Conservation (phyloP, 2,797 vertebrate genomes). For the Sebastes itinus region DNA sequence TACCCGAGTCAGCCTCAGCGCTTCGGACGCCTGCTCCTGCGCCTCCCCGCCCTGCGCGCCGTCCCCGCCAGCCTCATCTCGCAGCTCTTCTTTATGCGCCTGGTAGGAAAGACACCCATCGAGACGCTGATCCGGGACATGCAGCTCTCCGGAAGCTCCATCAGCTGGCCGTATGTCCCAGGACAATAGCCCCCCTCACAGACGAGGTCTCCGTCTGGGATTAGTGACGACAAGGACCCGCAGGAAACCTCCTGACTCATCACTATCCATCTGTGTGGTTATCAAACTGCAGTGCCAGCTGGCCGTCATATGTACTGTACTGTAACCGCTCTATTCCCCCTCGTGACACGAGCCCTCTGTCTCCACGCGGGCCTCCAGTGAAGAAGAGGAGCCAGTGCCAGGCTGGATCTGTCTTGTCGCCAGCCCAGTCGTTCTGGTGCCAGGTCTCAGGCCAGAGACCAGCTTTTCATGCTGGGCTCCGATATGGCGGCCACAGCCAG, state of each 20-base stretch:
- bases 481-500: slow-evolving; percentile 57
- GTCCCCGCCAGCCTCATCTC: slow-evolving; percentile 94
- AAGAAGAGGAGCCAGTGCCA: slow-evolving; percentile 44
- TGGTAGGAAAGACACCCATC: slow-evolving; percentile 95
- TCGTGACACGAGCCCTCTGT: slow-evolving; percentile 50
- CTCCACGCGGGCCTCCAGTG: slow-evolving; percentile 37
- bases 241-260: slow-evolving; percentile 75
- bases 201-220: slow-evolving; percentile 64
- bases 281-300: slow-evolving; percentile 63
- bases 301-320: slow-evolving; percentile 62
- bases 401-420: slow-evolving; percentile 44
- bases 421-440: slow-evolving; percentile 52
- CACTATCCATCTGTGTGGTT: slow-evolving; percentile 72
- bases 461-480: slow-evolving; percentile 58
- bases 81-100: slow-evolving; percentile 96
- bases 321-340: slow-evolving; percentile 53
- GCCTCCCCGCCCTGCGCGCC: slow-evolving; percentile 90
- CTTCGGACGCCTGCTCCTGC: slow-evolving; percentile 90
- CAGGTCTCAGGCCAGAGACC: slow-evolving; percentile 58
- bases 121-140: slow-evolving; percentile 97
- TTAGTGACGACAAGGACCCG: slow-evolving; percentile 64
- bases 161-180: slow-evolving; percentile 93
- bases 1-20: slow-evolving; percentile 93
- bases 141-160: slow-evolving; percentile 94
- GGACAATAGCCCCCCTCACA: slow-evolving; percentile 81